A percentile compares a stretch with the other conserved stretches of the same genome.
These are phyloP conservation scores for Parapristionchus giblindavisi DNA, from an alignment of 2,888 invertebrate genomes.

Conservation along the genomic window DNA sequence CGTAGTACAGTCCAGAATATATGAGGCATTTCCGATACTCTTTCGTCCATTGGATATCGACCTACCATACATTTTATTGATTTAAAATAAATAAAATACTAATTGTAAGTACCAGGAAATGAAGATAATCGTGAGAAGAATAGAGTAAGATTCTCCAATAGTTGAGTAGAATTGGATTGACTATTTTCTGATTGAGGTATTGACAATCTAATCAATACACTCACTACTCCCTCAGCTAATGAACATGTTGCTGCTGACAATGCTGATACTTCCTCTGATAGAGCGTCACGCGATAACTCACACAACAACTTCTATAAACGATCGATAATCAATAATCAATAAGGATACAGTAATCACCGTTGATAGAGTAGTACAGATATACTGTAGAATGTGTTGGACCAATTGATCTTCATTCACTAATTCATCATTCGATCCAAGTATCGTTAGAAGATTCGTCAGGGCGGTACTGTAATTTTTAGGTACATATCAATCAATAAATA, in stretches of 20 bases:
- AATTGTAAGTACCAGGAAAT: constrained; percentile 23
- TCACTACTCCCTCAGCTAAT: constrained; percentile 45
- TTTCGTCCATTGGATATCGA: constrained; percentile 45
- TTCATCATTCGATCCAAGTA: constrained; percentile 55
- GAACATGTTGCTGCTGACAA: constrained; percentile 49
- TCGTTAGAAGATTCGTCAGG: constrained; percentile 51
- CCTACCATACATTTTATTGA: constrained; percentile 27
- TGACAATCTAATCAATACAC: constrained; percentile 44
- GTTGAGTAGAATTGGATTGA: constrained; percentile 25
- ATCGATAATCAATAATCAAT: not conserved
- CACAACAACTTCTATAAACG: constrained; percentile 3
- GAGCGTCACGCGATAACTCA: constrained; percentile 6
- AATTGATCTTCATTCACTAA: constrained; percentile 46
- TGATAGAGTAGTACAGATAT: constrained; percentile 46
- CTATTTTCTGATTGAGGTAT: no score
- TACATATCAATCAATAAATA: not conserved
- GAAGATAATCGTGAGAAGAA: constrained; percentile 29
- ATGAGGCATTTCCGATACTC: constrained; percentile 57
- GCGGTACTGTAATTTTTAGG: constrained; percentile 46
- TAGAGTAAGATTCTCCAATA: constrained; percentile 2
- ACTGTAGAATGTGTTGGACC: constrained; percentile 49
- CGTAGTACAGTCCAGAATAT: constrained; percentile 54
- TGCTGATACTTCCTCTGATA: constrained; percentile 24
- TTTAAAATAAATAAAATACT: not conserved
- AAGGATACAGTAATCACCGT: constrained; percentile 34